Evolutionary conservation across 2,113 vertebrate species (phyloP).

Genomic region (Periophthalmodon schlosseri): DNA sequence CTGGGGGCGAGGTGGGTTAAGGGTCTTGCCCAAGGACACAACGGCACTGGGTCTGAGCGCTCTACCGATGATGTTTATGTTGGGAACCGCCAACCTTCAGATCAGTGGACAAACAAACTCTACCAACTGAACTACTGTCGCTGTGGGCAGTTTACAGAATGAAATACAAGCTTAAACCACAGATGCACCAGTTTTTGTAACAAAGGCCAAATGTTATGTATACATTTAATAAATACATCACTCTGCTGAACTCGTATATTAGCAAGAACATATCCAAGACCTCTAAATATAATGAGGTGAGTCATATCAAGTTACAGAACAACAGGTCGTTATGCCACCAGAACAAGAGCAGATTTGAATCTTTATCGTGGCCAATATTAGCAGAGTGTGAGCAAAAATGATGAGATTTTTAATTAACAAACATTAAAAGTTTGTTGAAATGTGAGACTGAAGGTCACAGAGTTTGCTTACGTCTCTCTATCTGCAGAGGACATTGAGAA

Average conservation of each 20-base stretch:
- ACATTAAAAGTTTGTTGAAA: background rate
- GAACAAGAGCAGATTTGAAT: background rate
- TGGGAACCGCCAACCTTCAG: no score
- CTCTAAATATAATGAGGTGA: background rate
- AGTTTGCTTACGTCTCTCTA: background rate
- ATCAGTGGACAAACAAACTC: no score
- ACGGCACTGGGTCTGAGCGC: no score
- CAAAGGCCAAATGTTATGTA: background rate
- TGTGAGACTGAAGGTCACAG: background rate
- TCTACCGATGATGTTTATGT: no score
- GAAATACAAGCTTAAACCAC: background rate
- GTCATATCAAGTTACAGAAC: background rate
- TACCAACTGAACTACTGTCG: no score
- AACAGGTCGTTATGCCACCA: background rate
- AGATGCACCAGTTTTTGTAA: background rate
- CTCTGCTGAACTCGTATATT: background rate
- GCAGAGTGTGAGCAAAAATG: background rate
- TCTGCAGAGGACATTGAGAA: background rate
- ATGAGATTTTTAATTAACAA: constrained; percentile 5
- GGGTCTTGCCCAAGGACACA: no score
- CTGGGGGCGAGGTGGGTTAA: no score
- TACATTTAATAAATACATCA: background rate
- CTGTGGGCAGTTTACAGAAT: no score
- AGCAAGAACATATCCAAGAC: background rate
- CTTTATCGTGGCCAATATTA: background rate